Conservation (phyloP, 2,113 vertebrate genomes). For the Mixornis gularis region DNA sequence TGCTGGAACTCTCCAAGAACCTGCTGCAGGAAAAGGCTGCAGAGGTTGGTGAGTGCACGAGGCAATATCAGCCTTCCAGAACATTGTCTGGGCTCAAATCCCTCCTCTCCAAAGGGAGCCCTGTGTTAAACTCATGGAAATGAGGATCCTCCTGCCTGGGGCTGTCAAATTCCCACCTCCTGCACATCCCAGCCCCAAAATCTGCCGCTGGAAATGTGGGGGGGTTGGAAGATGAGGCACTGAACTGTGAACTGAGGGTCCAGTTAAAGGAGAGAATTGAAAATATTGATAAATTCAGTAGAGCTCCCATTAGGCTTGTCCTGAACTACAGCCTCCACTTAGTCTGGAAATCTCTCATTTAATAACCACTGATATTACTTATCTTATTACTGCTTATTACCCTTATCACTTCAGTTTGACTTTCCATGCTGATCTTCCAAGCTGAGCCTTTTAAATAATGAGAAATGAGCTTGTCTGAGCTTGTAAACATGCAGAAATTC, state of each 20-base stretch:
- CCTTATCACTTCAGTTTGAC: neutral
- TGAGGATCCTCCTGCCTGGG: neutral
- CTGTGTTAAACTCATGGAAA: rapidly evolving
- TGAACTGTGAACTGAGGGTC: neutral
- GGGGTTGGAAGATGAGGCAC: neutral
- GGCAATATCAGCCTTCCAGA: neutral
- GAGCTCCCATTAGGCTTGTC: no score
- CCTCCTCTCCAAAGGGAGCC: neutral
- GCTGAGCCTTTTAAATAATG: neutral
- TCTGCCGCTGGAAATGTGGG: neutral
- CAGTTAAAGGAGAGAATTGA: neutral
- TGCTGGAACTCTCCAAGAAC: neutral
- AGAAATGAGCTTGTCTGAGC: neutral
- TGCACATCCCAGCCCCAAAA: rapidly evolving
- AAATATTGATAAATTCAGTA: neutral
- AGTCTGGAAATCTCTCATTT: neutral
- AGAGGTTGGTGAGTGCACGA: neutral
- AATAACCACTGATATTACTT: neutral
- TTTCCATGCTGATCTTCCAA: neutral
- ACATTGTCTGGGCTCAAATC: neutral
- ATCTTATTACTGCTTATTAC: neutral
- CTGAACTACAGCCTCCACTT: no score
- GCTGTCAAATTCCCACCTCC: neutral
- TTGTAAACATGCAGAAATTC: neutral
- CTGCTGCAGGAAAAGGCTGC: neutral